Percentiles rank a stretch among this genome's conserved stretches.
phyloP scores from a whole-genome alignment of 2,113 vertebrate genomes.

The Marmota flaviventris region DNA sequence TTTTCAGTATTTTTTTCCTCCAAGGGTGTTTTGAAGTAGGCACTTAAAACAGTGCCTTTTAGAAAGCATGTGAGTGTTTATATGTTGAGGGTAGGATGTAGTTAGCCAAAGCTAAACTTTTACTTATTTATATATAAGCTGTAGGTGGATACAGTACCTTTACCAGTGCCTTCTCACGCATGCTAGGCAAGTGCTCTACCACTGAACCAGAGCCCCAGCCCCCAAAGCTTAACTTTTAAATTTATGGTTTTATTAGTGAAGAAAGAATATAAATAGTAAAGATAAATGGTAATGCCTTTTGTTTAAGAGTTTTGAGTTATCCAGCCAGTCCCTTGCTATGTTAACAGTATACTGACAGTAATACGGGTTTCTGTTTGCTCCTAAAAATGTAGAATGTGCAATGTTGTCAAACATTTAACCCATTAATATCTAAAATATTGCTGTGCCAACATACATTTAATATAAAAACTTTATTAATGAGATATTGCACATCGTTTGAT shows the following conservation, averaged over 20 bases:
- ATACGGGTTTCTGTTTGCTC: not conserved
- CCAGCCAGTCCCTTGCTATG: not conserved
- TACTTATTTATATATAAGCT: too few species aligned
- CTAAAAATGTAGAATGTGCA: constrained; percentile 22
- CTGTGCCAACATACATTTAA: not conserved
- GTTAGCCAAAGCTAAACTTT: constrained; percentile 1
- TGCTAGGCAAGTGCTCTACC: too few species aligned
- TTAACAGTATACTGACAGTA: not conserved
- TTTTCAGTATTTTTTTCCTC: not conserved
- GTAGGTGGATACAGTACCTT: too few species aligned
- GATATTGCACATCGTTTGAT: not conserved
- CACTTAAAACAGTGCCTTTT: not conserved
- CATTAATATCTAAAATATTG: not conserved
- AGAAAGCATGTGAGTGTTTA: not conserved
- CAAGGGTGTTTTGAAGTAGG: not conserved
- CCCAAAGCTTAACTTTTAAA: constrained; percentile 17
- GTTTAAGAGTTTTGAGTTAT: constrained; percentile 25
- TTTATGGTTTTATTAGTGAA: constrained; percentile 21
- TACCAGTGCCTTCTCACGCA: too few species aligned
- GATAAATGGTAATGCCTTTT: not conserved
- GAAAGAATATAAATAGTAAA: not conserved
- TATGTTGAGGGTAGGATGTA: not conserved
- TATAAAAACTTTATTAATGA: constrained; percentile 47
- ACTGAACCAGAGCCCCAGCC: too few species aligned
- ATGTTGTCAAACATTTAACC: not conserved